Evolutionary conservation across 2,113 vertebrate genomes (phyloP), one percentile per base, ranked within the genome.

Genomic region (Suncus etruscus): DNA sequence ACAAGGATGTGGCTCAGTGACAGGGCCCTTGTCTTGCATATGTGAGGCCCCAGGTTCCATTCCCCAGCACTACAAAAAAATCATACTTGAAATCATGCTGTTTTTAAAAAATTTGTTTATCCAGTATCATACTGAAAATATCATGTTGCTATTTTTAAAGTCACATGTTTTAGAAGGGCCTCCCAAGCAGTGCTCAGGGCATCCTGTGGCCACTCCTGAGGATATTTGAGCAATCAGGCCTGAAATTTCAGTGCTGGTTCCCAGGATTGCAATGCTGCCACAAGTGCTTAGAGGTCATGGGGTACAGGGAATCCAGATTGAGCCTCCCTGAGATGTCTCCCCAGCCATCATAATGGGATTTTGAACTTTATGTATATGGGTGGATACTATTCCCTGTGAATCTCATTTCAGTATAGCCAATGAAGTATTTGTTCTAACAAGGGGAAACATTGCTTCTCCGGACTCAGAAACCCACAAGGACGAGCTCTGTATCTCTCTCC

Each of bases 381-480:
- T 50, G 92, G 54, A 25, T 78, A 77, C 22, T 54, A 76, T 15
- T 68, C 69, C 12, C 58, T 16, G 32, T 11, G 47, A 31, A 58
- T 91, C 82, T 90, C 50, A 84, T 83, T 69, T 25, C 54, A 78
- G 68, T 14, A 50, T 82, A 87, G 82, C 70, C 84, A 94, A 85
- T 4, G 39, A 39, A 87, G 25, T 6, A 9, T 68, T 83, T 90
- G 54, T 12, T 91, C 1, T 58, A 73, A 84, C 1, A 31, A 51
- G 31, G 32, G 51, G 18, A 63, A 22, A 39, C 39, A n/a, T 61
- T 27, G 45, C 39, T 32, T 81, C 25, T 65, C 25, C 84, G 31
- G 74, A 50, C 54, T 86, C 31, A 76, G 74, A 73, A 77, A 74
- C 14, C 18, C 58, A n/a, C 65, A 25, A 48, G 48, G 72, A 77